Evolutionary conservation across 2,888 invertebrate genomes (phyloP).

Genomic region (Cantharis rufa): DNA sequence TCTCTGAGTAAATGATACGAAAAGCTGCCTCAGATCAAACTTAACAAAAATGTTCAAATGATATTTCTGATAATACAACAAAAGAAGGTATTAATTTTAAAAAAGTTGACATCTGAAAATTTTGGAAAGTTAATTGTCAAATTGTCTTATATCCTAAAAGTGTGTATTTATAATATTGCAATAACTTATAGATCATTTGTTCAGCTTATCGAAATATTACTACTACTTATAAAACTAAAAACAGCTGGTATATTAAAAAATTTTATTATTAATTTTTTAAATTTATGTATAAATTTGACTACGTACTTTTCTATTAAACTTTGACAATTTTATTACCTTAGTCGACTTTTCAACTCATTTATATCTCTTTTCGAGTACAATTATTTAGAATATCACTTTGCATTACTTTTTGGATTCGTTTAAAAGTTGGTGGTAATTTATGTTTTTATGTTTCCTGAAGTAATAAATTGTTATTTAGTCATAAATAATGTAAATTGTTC

Average conservation of each 20-base stretch:
- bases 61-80: no score
- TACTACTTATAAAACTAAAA: background rate
- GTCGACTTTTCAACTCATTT: background rate
- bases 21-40: no score
- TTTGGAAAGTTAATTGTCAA: no score
- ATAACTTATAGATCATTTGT: no score
- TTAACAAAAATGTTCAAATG: no score
- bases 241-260: background rate
- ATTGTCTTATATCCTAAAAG: no score
- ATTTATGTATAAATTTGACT: background rate
- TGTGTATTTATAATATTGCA: no score
- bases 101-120: no score
- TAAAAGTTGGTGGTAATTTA: background rate
- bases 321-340: background rate
- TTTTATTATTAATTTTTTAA: background rate
- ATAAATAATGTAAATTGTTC: background rate
- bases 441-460: background rate
- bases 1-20: no score
- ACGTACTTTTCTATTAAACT: background rate
- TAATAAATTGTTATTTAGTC: background rate
- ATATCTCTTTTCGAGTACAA: background rate
- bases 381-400: background rate
- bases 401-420: background rate
- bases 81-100: no score
- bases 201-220: no score